These are phyloP conservation scores for Pteronotus mesoamericanus DNA, from an alignment of 2,797 vertebrate genomes.

Conservation along the genomic window DNA sequence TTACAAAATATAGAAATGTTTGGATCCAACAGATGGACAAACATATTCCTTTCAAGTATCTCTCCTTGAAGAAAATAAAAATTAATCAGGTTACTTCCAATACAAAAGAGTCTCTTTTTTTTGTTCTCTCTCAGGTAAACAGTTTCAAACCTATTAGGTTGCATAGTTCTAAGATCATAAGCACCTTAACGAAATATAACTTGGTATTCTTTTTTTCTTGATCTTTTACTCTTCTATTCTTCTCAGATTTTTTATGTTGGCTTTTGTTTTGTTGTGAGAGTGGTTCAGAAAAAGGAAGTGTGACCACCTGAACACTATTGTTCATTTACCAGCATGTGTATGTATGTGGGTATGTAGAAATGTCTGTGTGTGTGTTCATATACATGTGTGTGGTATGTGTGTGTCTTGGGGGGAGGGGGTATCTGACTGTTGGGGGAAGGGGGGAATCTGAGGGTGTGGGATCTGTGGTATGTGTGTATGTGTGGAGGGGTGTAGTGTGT, in stretches of 20 bases:
- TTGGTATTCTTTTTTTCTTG: slow-evolving; percentile 84
- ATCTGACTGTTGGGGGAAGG: slow-evolving; percentile 13
- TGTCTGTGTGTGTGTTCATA: slow-evolving; percentile 61
- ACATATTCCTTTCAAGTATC: slow-evolving; percentile 99
- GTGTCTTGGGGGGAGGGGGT: slow-evolving; percentile 31
- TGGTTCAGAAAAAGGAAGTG: slow-evolving; percentile 84
- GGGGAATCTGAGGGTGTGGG: neutral
- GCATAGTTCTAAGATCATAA: slow-evolving; percentile 98
- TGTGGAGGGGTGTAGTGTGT: slow-evolving; percentile 19
- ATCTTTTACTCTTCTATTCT: slow-evolving; percentile 73
- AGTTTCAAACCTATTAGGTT: slow-evolving; percentile 94
- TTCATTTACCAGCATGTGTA: slow-evolving; percentile 66
- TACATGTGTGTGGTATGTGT: slow-evolving; percentile 42
- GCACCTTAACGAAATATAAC: slow-evolving; percentile 90
- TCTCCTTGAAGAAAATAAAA: slow-evolving; percentile 89
- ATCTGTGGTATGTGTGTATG: slow-evolving; percentile 40
- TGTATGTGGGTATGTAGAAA: slow-evolving; percentile 16
- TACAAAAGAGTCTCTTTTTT: slow-evolving; percentile 86
- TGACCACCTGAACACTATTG: slow-evolving; percentile 79
- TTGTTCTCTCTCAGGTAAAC: slow-evolving; percentile 90
- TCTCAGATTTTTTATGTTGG: slow-evolving; percentile 83
- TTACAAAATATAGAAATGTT: slow-evolving; percentile 96
- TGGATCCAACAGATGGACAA: slow-evolving; percentile 98
- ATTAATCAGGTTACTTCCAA: slow-evolving; percentile 86
- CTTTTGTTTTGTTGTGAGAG: slow-evolving; percentile 77